Conservation (phyloP, 2,113 vertebrate genomes). For the Erythrocercus mccallii region DNA sequence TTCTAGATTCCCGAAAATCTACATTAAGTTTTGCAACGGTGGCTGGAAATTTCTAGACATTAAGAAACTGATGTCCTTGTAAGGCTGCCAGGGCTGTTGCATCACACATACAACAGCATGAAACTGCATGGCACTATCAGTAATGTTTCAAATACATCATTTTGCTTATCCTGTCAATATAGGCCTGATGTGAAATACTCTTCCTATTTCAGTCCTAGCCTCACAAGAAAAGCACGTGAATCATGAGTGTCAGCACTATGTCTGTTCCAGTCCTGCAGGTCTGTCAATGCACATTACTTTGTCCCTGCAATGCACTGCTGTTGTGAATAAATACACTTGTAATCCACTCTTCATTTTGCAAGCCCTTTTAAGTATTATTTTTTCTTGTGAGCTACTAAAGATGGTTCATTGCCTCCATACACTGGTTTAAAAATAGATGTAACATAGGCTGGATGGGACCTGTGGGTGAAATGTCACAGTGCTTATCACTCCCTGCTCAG, state of each 20-base stretch:
- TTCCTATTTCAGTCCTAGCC: background rate
- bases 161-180: conserved; percentile 53
- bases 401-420: background rate
- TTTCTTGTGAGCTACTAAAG: background rate
- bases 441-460: background rate
- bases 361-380: background rate
- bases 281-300: background rate
- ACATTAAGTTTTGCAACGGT: conserved; percentile 25
- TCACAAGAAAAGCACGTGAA: background rate
- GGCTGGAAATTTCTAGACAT: conserved; percentile 44
- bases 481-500: background rate
- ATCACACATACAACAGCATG: background rate
- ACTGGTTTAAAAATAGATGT: background rate
- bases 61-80: conserved; percentile 66
- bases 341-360: conserved; percentile 13
- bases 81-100: conserved; percentile 58
- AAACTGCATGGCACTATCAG: conserved; percentile 21
- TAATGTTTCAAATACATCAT: conserved; percentile 14
- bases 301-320: background rate
- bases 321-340: background rate
- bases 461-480: background rate
- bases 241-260: background rate
- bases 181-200: conserved; percentile 32
- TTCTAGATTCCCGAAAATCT: background rate
- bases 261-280: background rate